Conservation (phyloP, 1,140 invertebrate species). For the Plodia interpunctella region DNA sequence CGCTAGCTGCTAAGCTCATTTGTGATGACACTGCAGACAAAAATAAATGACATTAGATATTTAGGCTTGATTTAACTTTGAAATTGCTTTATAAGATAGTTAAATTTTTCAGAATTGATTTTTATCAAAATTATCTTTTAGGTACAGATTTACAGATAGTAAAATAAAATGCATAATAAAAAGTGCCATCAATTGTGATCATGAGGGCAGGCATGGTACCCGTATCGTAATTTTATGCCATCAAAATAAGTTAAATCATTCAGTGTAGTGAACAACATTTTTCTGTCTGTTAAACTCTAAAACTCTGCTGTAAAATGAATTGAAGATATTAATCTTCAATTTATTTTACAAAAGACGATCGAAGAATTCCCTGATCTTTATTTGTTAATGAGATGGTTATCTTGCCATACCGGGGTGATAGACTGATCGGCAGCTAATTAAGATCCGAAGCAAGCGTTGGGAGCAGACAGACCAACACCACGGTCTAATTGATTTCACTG, state of each 20-base stretch:
- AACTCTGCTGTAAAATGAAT: too few relatives aligned
- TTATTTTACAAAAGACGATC: neutral
- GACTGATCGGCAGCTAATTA: constrained; percentile 58
- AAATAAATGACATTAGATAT: constrained; percentile 28
- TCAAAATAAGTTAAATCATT: too few relatives aligned
- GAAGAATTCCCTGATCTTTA: neutral
- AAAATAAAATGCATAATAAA: too few relatives aligned
- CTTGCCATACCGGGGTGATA: constrained; percentile 17
- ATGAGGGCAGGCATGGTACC: too few relatives aligned
- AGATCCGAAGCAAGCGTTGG: constrained; percentile 43
- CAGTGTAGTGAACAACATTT: too few relatives aligned
- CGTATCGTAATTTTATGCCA: too few relatives aligned
- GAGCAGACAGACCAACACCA: constrained; percentile 33
- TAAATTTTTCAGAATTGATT: too few relatives aligned
- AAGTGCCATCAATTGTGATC: too few relatives aligned
- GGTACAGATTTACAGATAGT: too few relatives aligned
- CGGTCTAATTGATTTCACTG: constrained; percentile 65
- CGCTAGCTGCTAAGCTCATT: constrained; percentile 88
- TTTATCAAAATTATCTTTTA: too few relatives aligned
- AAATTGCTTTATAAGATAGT: too few relatives aligned
- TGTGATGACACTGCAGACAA: constrained; percentile 88
- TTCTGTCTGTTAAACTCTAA: too few relatives aligned
- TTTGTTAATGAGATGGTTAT: neutral
- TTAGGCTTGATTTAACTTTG: neutral
- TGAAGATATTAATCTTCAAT: neutral